phyloP scores from a whole-genome alignment of 2,113 vertebrate species.

The Ammodytes marinus region DNA sequence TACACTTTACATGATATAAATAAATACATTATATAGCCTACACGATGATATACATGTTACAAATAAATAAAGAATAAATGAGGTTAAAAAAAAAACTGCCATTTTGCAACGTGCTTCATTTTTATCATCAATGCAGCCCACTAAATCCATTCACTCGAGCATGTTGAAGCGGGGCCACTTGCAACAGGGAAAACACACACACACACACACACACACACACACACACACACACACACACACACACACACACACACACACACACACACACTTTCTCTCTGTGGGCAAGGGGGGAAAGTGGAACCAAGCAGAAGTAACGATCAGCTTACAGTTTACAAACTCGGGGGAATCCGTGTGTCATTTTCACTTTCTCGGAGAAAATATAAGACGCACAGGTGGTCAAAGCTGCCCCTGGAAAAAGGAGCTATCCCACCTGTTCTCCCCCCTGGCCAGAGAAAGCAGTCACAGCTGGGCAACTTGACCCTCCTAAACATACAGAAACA shows the following conservation, averaged over 20 bases:
- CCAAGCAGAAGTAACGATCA: conserved; percentile 43
- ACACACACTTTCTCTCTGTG: conserved; percentile 28
- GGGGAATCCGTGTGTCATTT: conserved; percentile 38
- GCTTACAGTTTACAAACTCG: conserved; percentile 32
- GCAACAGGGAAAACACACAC: conserved; percentile 41
- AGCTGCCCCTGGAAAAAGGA: conserved; percentile 17
- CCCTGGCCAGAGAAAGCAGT: conserved; percentile 47
- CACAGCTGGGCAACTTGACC: conserved; percentile 23
- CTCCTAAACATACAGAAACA: not conserved
- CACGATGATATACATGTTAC: too few relatives aligned
- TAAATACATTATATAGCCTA: too few relatives aligned
- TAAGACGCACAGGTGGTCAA: conserved; percentile 54
- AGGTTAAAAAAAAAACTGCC: too few relatives aligned
- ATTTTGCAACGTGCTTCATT: not conserved
- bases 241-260: not conserved
- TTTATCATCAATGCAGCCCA: conserved; percentile 15
- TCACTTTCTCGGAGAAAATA: conserved; percentile 53
- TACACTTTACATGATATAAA: too few relatives aligned
- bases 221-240: too few relatives aligned
- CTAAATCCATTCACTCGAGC: not conserved
- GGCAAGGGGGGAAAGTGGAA: not conserved
- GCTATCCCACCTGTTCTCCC: conserved; percentile 60
- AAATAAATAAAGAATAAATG: too few relatives aligned
- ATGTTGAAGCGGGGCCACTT: conserved; percentile 1
- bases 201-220: conserved; percentile 8